phyloP scores from a whole-genome alignment of 2,797 vertebrate species.

The Acanthurus leucopareius region DNA sequence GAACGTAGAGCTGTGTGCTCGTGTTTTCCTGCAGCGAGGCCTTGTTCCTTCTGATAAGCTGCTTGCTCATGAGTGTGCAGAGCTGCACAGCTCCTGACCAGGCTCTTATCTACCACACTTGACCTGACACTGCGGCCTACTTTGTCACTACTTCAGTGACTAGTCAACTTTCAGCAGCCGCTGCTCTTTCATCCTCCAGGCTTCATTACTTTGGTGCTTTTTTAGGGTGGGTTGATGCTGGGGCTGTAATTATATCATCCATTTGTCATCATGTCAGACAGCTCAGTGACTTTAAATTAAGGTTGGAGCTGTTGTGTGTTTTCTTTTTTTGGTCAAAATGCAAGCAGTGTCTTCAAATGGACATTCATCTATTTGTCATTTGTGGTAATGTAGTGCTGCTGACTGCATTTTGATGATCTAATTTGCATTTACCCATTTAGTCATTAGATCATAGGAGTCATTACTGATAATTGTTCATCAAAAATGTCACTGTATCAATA shows the following conservation, averaged over 20 bases:
- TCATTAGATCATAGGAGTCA: too few species aligned
- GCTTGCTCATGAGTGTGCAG: slow-evolving; percentile 20
- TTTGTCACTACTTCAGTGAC: slow-evolving; percentile 47
- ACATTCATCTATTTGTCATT: neutral
- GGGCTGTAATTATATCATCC: neutral
- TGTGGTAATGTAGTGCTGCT: neutral
- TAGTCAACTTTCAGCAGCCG: slow-evolving; percentile 21
- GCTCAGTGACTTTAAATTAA: neutral
- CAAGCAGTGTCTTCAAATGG: too few species aligned
- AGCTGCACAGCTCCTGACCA: slow-evolving; percentile 2
- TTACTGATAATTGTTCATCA: too few species aligned
- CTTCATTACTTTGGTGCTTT: neutral
- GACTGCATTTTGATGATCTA: neutral
- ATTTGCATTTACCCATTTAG: too few species aligned
- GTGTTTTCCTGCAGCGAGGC: slow-evolving; percentile 19
- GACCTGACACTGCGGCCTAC: slow-evolving; percentile 16
- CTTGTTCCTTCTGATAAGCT: slow-evolving; percentile 37
- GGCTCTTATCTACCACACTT: slow-evolving; percentile 44
- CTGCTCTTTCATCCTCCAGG: neutral
- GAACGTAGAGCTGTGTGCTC: slow-evolving; percentile 1
- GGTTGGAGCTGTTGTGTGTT: neutral
- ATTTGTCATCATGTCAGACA: slow-evolving; percentile 7
- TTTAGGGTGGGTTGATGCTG: neutral
- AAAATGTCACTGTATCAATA: too few species aligned
- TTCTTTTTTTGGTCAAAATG: neutral